phyloP scores from a whole-genome alignment of 1,140 invertebrate species.

The Drosophila ambigua region DNA sequence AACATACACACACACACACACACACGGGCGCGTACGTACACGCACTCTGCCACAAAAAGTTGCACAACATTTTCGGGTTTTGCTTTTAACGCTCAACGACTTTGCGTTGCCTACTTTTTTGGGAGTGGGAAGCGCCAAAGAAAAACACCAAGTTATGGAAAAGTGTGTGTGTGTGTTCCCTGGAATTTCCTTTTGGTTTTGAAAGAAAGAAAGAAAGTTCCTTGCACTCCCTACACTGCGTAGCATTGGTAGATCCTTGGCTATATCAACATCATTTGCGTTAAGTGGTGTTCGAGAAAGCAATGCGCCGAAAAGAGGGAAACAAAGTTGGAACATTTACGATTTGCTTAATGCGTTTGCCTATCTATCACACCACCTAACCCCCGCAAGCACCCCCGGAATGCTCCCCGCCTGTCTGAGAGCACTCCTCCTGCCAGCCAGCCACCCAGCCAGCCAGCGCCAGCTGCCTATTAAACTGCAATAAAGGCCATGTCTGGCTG shows the following conservation, averaged over 20 bases:
- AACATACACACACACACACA: conserved; percentile 60
- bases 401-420: no score
- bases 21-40: conserved; percentile 13
- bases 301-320: conserved; percentile 57
- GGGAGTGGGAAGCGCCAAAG: conserved; percentile 58
- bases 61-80: conserved; percentile 67
- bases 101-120: conserved; percentile 64
- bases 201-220: conserved; percentile 36
- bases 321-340: conserved; percentile 53
- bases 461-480: conserved; percentile 69
- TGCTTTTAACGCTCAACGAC: conserved; percentile 79
- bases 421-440: background rate
- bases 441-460: background rate
- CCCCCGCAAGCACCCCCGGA: background rate
- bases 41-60: conserved; percentile 52
- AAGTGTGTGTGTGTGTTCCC: conserved; percentile 53
- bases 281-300: conserved; percentile 66
- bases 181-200: background rate
- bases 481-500: conserved; percentile 60
- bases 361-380: conserved; percentile 43
- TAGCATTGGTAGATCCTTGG: conserved; percentile 14
- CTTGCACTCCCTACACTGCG: background rate
- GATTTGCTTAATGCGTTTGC: conserved; percentile 59
- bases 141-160: conserved; percentile 67
- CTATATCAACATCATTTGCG: conserved; percentile 81